Evolutionary conservation across 2,113 vertebrate genomes (phyloP).

Genomic region (Dendropsophus ebraccatus): DNA sequence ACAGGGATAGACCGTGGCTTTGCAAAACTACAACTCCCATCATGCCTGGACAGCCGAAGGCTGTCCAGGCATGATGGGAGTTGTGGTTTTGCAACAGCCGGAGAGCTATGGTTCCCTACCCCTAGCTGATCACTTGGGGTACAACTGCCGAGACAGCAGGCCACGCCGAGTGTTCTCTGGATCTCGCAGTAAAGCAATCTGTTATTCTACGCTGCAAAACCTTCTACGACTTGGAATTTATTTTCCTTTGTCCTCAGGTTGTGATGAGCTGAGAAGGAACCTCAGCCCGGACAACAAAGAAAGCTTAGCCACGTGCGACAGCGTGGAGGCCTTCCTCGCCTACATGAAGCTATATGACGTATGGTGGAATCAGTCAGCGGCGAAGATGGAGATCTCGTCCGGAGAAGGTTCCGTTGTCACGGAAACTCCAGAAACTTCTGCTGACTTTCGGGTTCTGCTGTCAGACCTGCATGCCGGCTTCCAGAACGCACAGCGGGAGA

Average conservation of each 20-base stretch:
- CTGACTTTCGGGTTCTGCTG: conserved; percentile 73
- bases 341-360: conserved; percentile 82
- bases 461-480: conserved; percentile 80
- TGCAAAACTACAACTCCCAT: no score
- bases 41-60: no score
- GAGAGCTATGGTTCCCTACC: no score
- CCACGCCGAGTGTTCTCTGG: no score
- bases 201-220: no score
- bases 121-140: no score
- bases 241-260: conserved; percentile 66
- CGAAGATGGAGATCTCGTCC: neutral
- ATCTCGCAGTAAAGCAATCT: no score
- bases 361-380: conserved; percentile 81
- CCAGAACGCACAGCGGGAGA: conserved; percentile 77
- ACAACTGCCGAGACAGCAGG: no score
- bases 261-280: conserved; percentile 67
- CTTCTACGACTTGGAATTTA: neutral
- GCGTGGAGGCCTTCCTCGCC: conserved; percentile 80
- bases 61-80: no score
- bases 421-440: conserved; percentile 8
- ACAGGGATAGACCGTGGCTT: no score
- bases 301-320: conserved; percentile 70
- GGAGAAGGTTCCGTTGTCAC: neutral
- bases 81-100: no score
- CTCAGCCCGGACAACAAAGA: conserved; percentile 62